phyloP scores from a whole-genome alignment of 2,888 invertebrate species.

The Drosophila picticornis region DNA sequence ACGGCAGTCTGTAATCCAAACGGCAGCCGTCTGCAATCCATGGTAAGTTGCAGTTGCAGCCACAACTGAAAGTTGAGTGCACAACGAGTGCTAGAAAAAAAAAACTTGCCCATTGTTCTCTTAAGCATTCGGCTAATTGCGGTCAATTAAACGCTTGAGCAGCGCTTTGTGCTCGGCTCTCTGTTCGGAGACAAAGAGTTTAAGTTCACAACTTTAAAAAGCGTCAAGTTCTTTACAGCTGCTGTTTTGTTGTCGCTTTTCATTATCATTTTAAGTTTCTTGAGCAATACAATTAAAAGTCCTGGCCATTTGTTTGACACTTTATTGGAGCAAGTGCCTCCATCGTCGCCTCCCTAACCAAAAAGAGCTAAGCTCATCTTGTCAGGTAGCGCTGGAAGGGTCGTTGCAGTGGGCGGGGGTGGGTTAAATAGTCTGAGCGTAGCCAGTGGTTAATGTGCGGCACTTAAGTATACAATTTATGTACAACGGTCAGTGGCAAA shows the following conservation, averaged over 20 bases:
- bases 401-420: neutral
- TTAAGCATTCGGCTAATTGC: constrained; percentile 64
- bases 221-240: constrained; percentile 21
- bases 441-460: constrained; percentile 63
- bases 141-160: constrained; percentile 67
- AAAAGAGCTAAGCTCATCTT: constrained; percentile 38
- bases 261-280: constrained; percentile 58
- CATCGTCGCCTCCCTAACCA: neutral
- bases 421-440: constrained; percentile 10
- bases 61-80: constrained; percentile 1
- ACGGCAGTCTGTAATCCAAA: too few relatives aligned
- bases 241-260: constrained; percentile 33
- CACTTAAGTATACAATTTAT: constrained; percentile 67
- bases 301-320: constrained; percentile 75
- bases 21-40: constrained; percentile 3
- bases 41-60: constrained; percentile 9
- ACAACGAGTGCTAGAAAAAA: constrained; percentile 19
- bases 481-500: constrained; percentile 47
- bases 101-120: constrained; percentile 52
- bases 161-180: constrained; percentile 36
- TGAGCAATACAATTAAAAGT: constrained; percentile 71
- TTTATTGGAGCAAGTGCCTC: constrained; percentile 59
- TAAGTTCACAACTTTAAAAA: constrained; percentile 39
- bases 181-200: constrained; percentile 2
- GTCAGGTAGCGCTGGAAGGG: neutral